Evolutionary conservation across 2,113 vertebrate genomes (phyloP).

Genomic region (Scalopus aquaticus): DNA sequence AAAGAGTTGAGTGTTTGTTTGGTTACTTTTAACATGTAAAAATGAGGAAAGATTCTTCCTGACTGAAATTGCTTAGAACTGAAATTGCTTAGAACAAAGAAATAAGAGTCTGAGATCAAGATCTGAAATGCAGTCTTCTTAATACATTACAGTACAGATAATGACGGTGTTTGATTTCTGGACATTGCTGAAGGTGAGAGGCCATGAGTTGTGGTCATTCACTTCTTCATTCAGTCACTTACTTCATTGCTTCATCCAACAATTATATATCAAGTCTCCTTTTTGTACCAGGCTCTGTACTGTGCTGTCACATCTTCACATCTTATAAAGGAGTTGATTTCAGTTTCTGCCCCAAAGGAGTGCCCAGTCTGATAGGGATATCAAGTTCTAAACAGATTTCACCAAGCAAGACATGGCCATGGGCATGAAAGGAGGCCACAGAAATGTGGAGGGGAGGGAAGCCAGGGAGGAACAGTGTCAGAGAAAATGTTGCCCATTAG

Average conservation of each 20-base stretch:
- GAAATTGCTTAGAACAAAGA: not conserved
- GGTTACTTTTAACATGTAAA: slow-evolving; percentile 54
- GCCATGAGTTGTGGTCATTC: not conserved
- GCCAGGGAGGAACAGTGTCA: not conserved
- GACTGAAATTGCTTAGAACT: not conserved
- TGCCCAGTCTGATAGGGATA: not conserved
- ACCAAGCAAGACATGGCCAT: not conserved
- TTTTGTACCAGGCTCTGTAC: not conserved
- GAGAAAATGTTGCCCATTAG: not conserved
- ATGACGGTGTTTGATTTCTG: not conserved
- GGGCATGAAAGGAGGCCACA: not conserved
- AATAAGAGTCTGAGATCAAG: not conserved
- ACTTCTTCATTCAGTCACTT: not conserved
- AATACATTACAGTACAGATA: not conserved
- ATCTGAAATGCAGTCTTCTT: not conserved
- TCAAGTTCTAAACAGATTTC: not conserved
- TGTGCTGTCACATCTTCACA: not conserved
- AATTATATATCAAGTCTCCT: not conserved
- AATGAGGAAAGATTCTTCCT: not conserved
- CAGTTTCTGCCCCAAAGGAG: not conserved
- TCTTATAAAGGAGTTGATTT: not conserved
- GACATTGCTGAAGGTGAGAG: not conserved
- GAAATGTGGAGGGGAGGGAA: not conserved
- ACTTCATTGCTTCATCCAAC: not conserved
- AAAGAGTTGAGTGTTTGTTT: not conserved